Percentiles rank a stretch among this genome's conserved stretches.
Evolutionary conservation across 1,140 invertebrate species (phyloP).

Genomic region (Diabrotica virgifera): DNA sequence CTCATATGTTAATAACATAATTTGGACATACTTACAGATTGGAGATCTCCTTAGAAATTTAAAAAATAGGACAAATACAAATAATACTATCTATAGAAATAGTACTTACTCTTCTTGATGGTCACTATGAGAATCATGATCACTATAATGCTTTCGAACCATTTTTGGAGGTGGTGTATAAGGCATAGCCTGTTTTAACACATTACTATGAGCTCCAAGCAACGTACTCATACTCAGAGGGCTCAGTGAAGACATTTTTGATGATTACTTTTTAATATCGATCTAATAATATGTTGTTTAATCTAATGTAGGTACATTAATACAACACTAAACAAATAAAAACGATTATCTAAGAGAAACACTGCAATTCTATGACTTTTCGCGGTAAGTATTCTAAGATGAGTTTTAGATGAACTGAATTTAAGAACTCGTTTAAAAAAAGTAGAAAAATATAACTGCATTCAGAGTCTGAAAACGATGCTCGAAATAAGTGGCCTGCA

Average conservation of each 20-base stretch:
- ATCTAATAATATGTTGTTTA: not conserved
- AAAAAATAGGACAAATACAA: too few species aligned
- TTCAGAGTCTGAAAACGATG: too few species aligned
- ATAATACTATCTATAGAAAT: too few species aligned
- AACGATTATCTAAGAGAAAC: not conserved
- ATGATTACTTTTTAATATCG: not conserved
- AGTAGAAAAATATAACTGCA: too few species aligned
- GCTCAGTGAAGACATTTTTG: slow-evolving; percentile 9
- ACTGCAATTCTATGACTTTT: not conserved
- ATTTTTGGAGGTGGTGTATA: not conserved
- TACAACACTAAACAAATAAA: too few species aligned
- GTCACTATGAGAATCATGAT: not conserved
- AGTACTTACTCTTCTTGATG: slow-evolving; percentile 3
- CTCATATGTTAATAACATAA: too few species aligned
- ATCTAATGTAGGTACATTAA: too few species aligned
- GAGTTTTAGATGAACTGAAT: not conserved
- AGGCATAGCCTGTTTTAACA: slow-evolving; percentile 4
- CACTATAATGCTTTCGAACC: slow-evolving; percentile 13
- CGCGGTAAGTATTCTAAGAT: not conserved
- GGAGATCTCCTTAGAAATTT: too few species aligned
- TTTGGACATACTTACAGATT: too few species aligned
- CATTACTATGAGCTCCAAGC: not conserved
- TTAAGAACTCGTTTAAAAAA: too few species aligned
- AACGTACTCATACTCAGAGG: slow-evolving; percentile 4
- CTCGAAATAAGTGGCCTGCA: too few species aligned